Evolutionary conservation across 2,888 invertebrate species (phyloP), one percentile per base, ranked within the genome.

Genomic region (Limnephilus marmoratus): DNA sequence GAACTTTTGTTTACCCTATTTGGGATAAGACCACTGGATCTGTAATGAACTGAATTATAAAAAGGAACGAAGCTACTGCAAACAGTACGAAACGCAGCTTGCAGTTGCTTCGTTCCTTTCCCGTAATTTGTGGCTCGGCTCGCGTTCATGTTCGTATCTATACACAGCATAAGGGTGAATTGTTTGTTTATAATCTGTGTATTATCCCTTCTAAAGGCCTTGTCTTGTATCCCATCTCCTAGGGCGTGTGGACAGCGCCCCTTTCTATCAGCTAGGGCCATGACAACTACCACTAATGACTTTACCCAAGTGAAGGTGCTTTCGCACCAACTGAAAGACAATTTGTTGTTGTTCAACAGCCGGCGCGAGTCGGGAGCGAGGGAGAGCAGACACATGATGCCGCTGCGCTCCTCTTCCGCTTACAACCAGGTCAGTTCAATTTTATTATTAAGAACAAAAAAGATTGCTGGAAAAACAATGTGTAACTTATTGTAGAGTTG

Each of bases 321-420:
- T 68, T 68, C 68, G 68, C 68, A 68, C 68, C 68, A 68, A 68
- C 68, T 68, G 68, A 68, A 68, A 68, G 68, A 68, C 68, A 68
- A 68, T 68, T 68, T 68, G 24, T 83, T 83, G 31, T 34, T 83
- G 34, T 24, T 83, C 83, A 34, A 34, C 83, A 93, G 93, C 41
- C 88, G 93, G 80, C 90, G 93, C 29, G 93, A 93, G 41, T 93
- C 93, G n/a, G 93, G 93, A 34, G 80, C 92, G 12, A 91, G 93
- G 31, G 93, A 93, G 90, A 93, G 93, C 88, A 92, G 93, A 34
- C 93, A 93, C 88, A 90, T 93, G 34, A 90, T 93, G 82, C 91
- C 92, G 24, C 86, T 92, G 18, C 90, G 93, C 45, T 92, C 93
- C 3, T 90, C 93, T 34, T 91, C 93, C 13, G 93, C 93, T 13